These are phyloP conservation scores for Bubo blakistoni DNA, from an alignment of 2,113 vertebrate species.

Conservation along the genomic window DNA sequence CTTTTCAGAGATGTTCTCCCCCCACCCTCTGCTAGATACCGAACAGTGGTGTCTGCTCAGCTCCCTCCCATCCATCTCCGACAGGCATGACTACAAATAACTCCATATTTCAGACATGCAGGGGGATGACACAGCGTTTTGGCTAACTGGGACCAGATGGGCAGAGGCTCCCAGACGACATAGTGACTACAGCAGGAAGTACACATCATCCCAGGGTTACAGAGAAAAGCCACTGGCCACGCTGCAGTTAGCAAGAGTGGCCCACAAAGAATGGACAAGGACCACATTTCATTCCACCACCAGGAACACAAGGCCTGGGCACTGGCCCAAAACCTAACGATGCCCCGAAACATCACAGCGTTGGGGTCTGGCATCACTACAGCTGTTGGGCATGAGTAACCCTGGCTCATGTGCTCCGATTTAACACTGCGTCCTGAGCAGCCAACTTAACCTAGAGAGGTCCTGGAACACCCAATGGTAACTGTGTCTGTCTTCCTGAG, in stretches of 20 bases:
- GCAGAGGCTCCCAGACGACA: neutral
- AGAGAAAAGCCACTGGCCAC: neutral
- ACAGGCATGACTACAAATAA: fast-evolving
- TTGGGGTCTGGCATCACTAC: neutral
- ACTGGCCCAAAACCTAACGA: neutral
- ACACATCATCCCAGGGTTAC: neutral
- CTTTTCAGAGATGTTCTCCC: neutral
- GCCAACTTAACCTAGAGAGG: neutral
- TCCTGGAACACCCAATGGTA: neutral
- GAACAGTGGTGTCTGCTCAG: neutral
- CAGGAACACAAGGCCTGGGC: neutral
- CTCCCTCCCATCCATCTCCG: neutral
- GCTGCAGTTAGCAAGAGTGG: neutral
- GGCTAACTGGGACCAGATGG: neutral
- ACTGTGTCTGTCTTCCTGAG: neutral
- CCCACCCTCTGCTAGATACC: neutral
- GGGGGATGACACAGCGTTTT: neutral
- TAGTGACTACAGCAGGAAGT: neutral
- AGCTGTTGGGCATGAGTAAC: neutral
- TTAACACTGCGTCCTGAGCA: neutral
- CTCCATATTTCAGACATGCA: neutral
- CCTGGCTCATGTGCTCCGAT: neutral
- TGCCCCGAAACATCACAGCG: neutral
- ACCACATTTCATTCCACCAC: neutral
- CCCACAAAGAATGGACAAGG: neutral